Evolutionary conservation across 2,797 vertebrate genomes (phyloP).

Genomic region (Glyptemys insculpta): DNA sequence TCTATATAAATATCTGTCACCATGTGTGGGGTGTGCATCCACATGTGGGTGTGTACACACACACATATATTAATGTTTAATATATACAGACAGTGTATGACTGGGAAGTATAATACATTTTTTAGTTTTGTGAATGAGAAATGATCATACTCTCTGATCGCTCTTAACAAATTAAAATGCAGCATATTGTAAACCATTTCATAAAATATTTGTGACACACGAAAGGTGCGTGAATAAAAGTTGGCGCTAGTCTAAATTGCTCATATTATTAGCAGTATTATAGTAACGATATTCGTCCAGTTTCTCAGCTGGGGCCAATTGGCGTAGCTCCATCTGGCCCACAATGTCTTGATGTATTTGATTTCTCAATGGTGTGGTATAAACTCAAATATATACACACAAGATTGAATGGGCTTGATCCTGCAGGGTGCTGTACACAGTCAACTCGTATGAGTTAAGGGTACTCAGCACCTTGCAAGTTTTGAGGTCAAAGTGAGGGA

Average conservation of each 20-base stretch:
- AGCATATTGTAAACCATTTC: not conserved
- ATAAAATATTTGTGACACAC: not conserved
- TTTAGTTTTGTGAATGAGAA: conserved; percentile 18
- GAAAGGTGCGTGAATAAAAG: not conserved
- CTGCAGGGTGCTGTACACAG: not conserved
- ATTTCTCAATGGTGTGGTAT: not conserved
- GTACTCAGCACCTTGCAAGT: not conserved
- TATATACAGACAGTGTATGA: not conserved
- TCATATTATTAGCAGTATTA: not conserved
- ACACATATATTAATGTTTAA: not conserved
- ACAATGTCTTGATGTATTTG: not conserved
- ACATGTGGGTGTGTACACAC: not conserved
- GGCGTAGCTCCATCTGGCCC: not conserved
- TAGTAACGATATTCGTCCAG: not conserved
- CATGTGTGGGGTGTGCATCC: not conserved
- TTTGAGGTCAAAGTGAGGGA: not conserved
- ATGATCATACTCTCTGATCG: not conserved
- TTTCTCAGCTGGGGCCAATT: not conserved
- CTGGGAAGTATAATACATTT: not conserved
- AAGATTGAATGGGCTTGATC: not conserved
- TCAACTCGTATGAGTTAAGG: not conserved
- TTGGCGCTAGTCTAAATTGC: not conserved
- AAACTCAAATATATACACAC: not conserved
- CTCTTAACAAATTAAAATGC: not conserved
- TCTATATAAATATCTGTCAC: not conserved